These are phyloP conservation scores for Solea senegalensis DNA, from an alignment of 2,113 vertebrate genomes.

Conservation along the genomic window DNA sequence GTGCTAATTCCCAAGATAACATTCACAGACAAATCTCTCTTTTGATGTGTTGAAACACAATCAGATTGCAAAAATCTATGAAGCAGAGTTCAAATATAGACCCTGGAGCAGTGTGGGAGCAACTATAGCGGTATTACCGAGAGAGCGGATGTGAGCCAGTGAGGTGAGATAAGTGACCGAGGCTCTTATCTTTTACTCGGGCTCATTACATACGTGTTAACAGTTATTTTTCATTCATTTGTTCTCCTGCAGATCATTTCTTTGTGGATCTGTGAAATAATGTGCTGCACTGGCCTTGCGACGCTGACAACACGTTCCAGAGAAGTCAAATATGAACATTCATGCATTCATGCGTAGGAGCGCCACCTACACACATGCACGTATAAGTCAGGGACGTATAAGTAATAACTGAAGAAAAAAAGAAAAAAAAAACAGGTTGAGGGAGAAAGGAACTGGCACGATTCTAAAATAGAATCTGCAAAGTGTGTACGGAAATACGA, in stretches of 20 bases:
- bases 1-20: slow-evolving; percentile 73
- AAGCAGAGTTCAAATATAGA: slow-evolving; percentile 66
- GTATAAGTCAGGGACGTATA: neutral
- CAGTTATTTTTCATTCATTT: slow-evolving; percentile 49
- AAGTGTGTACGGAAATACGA: neutral
- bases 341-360: neutral
- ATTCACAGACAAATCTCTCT: slow-evolving; percentile 71
- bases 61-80: slow-evolving; percentile 60
- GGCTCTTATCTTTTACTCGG: slow-evolving; percentile 49
- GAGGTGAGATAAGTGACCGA: slow-evolving; percentile 54
- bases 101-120: slow-evolving; percentile 27
- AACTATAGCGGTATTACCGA: slow-evolving; percentile 43
- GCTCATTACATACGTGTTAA: slow-evolving; percentile 55
- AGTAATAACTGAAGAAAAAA: too few relatives aligned
- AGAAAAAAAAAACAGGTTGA: too few relatives aligned
- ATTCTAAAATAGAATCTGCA: slow-evolving; percentile 3
- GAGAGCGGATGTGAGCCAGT: slow-evolving; percentile 10
- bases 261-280: neutral
- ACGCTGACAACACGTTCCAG: neutral
- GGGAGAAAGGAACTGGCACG: neutral
- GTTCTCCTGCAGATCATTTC: slow-evolving; percentile 3
- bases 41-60: slow-evolving; percentile 69
- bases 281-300: slow-evolving; percentile 5
- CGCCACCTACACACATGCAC: neutral
- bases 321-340: neutral